Evolutionary conservation across 2,797 vertebrate species (phyloP).

Genomic region (Chrysocyon brachyurus): DNA sequence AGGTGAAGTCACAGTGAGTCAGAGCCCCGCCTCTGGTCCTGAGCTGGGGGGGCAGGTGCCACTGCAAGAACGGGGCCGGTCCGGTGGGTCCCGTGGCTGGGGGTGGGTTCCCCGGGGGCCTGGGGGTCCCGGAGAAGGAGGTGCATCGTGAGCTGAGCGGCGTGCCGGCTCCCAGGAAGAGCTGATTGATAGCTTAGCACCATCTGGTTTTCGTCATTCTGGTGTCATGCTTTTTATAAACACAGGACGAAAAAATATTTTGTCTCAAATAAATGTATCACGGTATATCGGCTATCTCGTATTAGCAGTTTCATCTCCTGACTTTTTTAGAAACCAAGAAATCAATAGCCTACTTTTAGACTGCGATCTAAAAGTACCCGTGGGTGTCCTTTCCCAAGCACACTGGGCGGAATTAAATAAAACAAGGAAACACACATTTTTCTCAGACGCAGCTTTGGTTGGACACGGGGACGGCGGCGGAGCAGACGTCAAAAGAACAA

Average conservation of each 20-base stretch:
- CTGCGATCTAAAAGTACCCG: no score
- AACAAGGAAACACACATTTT: background rate
- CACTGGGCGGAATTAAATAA: background rate
- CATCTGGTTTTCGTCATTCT: background rate
- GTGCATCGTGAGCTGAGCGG: accelerated
- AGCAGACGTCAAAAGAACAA: background rate
- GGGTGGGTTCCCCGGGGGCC: background rate
- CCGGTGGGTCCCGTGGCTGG: accelerated
- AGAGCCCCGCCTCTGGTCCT: background rate
- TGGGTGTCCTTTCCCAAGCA: background rate
- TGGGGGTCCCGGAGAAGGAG: background rate
- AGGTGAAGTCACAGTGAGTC: background rate
- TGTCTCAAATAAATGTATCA: background rate
- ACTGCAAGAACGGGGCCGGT: background rate
- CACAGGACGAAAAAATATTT: background rate
- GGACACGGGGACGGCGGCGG: no score
- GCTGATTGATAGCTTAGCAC: background rate
- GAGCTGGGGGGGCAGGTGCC: background rate
- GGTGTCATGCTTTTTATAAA: background rate
- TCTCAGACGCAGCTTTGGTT: background rate
- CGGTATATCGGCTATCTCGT: background rate
- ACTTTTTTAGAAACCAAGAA: background rate
- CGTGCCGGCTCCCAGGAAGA: accelerated
- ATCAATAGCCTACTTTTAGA: background rate
- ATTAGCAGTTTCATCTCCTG: background rate